phyloP scores from a whole-genome alignment of 92 coral and sea anemone species.

The Siderastrea siderea region DNA sequence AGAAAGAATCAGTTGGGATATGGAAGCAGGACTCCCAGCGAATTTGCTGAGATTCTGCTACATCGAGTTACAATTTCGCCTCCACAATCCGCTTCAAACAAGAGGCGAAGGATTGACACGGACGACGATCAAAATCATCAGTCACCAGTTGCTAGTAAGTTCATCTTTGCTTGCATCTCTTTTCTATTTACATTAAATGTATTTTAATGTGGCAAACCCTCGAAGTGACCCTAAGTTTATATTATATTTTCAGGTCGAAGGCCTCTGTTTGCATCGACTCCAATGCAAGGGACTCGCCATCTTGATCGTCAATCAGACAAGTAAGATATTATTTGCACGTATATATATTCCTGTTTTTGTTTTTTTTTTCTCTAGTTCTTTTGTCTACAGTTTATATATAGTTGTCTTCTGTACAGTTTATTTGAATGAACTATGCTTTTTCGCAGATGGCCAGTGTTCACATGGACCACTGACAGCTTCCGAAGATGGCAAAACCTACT shows the following conservation, averaged over 20 bases:
- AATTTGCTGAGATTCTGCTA: constrained; percentile 28
- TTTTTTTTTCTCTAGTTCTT: too few relatives aligned
- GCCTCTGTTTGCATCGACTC: too few relatives aligned
- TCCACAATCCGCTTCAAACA: constrained; percentile 21
- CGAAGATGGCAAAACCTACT: constrained; percentile 42
- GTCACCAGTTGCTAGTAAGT: constrained; percentile 10
- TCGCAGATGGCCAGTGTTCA: constrained; percentile 56
- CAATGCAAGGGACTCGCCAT: too few relatives aligned
- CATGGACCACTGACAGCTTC: constrained; percentile 72
- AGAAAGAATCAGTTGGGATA: constrained; percentile 23
- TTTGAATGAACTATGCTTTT: background rate
- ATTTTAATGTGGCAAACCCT: background rate
- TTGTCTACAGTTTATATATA: too few relatives aligned
- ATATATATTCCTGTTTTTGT: too few relatives aligned
- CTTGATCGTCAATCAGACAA: too few relatives aligned
- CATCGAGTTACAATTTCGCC: constrained; percentile 20
- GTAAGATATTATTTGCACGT: too few relatives aligned
- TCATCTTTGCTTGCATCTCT: background rate
- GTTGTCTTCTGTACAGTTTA: background rate
- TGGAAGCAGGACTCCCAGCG: constrained; percentile 29
- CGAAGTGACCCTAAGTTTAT: too few relatives aligned
- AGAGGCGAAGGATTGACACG: constrained; percentile 18
- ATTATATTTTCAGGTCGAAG: too few relatives aligned
- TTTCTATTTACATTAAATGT: background rate
- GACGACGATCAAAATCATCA: constrained; percentile 14